Conservation (phyloP, 2,113 vertebrate genomes). For the Mungos mungo region DNA sequence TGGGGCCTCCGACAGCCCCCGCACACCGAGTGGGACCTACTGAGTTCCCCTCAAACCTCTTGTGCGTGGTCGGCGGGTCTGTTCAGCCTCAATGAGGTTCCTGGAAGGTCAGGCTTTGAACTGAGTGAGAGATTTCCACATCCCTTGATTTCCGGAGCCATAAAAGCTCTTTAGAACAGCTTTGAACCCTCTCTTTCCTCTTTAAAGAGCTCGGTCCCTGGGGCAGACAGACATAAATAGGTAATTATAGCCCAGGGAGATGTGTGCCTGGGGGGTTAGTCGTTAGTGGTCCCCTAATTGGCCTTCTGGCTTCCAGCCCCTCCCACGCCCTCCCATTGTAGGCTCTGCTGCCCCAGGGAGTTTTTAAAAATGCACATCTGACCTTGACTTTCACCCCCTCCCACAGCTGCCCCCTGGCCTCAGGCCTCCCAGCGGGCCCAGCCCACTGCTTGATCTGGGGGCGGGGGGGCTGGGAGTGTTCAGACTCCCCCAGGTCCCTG, state of each 20-base stretch:
- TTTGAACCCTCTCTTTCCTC: background rate
- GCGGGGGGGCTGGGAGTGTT: background rate
- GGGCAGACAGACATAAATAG: background rate
- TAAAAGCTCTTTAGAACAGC: background rate
- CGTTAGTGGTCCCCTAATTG: background rate
- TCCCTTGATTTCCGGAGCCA: background rate
- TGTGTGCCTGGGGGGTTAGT: background rate
- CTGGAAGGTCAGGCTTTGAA: slow-evolving; percentile 1
- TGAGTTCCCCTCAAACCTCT: background rate
- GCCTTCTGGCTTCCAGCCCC: background rate
- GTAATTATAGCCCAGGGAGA: background rate
- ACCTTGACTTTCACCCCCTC: background rate
- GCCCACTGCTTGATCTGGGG: background rate
- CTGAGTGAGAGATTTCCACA: background rate
- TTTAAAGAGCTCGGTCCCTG: background rate
- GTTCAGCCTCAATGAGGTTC: background rate
- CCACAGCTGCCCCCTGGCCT: background rate
- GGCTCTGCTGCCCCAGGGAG: background rate
- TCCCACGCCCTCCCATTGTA: background rate
- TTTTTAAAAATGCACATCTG: background rate
- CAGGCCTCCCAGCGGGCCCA: background rate
- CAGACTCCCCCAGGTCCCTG: background rate
- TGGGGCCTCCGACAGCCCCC: background rate
- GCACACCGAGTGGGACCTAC: rapidly evolving
- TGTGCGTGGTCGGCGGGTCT: background rate